phyloP scores from a whole-genome alignment of 2,113 vertebrate species.

The Halcyon malimbica region DNA sequence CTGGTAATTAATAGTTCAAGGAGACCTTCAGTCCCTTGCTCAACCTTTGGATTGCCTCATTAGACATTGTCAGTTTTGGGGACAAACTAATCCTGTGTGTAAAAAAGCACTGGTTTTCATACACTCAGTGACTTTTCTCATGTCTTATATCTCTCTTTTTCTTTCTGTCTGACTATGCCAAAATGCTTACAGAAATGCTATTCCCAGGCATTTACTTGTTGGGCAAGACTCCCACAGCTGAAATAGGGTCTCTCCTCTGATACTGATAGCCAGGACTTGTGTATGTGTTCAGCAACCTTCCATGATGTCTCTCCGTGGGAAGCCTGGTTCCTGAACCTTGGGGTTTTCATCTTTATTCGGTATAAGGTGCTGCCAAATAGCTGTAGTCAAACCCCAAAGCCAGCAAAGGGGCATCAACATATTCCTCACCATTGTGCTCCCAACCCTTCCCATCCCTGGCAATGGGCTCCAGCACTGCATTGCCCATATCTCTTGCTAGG shows the following conservation, averaged over 20 bases:
- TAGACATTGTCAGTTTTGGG: background rate
- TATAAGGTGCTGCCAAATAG: background rate
- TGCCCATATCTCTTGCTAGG: background rate
- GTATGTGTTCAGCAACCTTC: background rate
- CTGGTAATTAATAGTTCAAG: background rate
- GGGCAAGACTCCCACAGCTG: background rate
- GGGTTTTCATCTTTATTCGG: background rate
- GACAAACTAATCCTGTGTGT: background rate
- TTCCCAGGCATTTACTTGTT: background rate
- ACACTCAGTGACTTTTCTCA: background rate
- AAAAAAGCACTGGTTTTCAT: background rate
- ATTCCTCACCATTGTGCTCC: background rate
- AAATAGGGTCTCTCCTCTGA: background rate
- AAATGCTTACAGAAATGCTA: background rate
- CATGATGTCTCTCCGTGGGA: background rate
- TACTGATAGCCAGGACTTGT: background rate
- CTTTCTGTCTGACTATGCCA: background rate
- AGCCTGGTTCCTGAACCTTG: background rate
- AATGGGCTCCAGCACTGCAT: fast-evolving
- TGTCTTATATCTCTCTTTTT: background rate
- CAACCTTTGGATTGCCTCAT: background rate
- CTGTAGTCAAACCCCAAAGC: background rate
- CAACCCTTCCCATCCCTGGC: background rate
- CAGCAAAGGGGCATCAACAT: background rate
- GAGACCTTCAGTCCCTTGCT: background rate